These are phyloP conservation scores for Drosophila macrospina DNA, from an alignment of 2,888 invertebrate species.

Conservation along the genomic window DNA sequence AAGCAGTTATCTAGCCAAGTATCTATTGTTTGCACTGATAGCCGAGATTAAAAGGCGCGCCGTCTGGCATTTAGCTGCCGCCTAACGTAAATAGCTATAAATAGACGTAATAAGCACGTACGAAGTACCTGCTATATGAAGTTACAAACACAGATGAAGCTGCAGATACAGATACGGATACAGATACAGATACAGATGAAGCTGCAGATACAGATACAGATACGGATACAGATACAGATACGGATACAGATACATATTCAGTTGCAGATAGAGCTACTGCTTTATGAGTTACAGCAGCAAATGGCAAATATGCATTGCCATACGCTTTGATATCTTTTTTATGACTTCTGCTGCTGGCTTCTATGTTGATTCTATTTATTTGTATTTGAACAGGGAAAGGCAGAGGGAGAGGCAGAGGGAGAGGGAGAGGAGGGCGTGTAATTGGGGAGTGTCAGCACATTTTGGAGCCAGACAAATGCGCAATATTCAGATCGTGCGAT, in stretches of 20 bases:
- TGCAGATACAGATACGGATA: background rate
- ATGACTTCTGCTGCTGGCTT: constrained; percentile 45
- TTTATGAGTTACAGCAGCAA: constrained; percentile 14
- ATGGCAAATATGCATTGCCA: constrained; percentile 21
- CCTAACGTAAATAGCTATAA: constrained; percentile 30
- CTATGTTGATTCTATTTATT: constrained; percentile 25
- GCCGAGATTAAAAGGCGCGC: constrained; percentile 31
- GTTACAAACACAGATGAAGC: constrained; percentile 21
- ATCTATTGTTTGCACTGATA: constrained; percentile 27
- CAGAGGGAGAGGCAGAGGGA: no score
- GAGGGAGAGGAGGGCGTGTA: constrained; percentile 1
- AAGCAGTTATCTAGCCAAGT: constrained; percentile 11
- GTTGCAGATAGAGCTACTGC: constrained; percentile 2
- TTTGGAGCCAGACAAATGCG: constrained; percentile 35
- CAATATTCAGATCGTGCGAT: constrained; percentile 26
- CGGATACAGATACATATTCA: background rate
- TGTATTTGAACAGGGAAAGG: background rate
- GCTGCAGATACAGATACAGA: constrained; percentile 6
- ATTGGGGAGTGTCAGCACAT: constrained; percentile 8
- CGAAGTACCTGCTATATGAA: constrained; percentile 35
- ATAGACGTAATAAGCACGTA: constrained; percentile 28
- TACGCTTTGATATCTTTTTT: constrained; percentile 29
- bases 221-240: background rate
- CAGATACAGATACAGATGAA: constrained; percentile 6
- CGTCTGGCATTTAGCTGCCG: constrained; percentile 33